Percentiles rank a stretch among this genome's conserved stretches.
Evolutionary conservation across 2,113 vertebrate genomes (phyloP).

Genomic region (Pedionomus torquatus): DNA sequence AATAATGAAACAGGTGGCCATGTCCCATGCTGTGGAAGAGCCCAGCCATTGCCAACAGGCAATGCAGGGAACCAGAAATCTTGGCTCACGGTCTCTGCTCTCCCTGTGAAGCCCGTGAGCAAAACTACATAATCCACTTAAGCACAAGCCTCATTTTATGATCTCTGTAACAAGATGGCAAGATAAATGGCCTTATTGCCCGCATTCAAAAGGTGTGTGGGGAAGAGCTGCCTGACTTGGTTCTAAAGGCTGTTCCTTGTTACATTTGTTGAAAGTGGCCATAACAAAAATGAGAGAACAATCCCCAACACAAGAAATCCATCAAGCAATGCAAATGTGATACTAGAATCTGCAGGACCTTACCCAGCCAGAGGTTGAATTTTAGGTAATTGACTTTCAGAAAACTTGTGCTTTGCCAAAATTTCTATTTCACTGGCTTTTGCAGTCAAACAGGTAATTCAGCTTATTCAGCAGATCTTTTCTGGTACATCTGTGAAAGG

Average conservation of each 20-base stretch:
- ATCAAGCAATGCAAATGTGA: background rate
- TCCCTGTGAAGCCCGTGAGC: background rate
- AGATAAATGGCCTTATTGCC: background rate
- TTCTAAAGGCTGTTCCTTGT: background rate
- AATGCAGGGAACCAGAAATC: slow-evolving; percentile 12
- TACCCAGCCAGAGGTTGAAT: background rate
- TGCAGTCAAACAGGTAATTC: background rate
- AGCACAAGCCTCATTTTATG: background rate
- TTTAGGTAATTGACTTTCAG: slow-evolving; percentile 38
- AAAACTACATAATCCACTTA: slow-evolving; percentile 40
- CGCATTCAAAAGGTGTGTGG: background rate
- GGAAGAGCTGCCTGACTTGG: background rate
- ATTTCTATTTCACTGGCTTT: background rate
- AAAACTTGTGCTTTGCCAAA: slow-evolving; percentile 17
- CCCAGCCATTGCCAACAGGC: slow-evolving; percentile 10
- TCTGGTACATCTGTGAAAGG: background rate
- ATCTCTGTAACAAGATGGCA: slow-evolving; percentile 4
- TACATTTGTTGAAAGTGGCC: background rate
- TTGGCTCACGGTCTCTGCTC: slow-evolving; percentile 5
- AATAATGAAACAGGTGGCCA: background rate
- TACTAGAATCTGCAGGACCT: background rate
- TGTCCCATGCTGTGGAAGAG: background rate
- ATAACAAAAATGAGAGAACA: background rate
- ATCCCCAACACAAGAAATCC: background rate
- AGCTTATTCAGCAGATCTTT: background rate